Base-by-base conservation (phyloP, 1,140 invertebrate species). In the Teleogryllus occipitalis region DNA sequence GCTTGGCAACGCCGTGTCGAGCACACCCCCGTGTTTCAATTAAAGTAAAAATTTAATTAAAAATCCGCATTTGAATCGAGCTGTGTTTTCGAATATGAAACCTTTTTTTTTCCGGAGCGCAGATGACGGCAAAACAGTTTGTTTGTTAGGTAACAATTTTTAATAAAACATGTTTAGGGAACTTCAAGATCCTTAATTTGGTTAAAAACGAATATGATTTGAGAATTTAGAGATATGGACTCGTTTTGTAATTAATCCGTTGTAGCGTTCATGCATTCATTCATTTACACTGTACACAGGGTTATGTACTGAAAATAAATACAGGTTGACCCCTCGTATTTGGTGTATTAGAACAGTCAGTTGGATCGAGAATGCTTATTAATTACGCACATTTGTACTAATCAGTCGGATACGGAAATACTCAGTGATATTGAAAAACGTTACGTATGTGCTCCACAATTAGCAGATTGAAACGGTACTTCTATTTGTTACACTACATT, bases 1-100 rank as follows among this genome's bases (percentile, higher is more conserved):
- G 27, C 27, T 39, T 39, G 27, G 27, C 27, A 39, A 39, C 27
- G 27, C 27, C 27, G 27, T 39, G 27, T 39, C 27, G 27, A 39
- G 27, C 27, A 65, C 54, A 14, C 54, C 54, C 49, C 18, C 54
- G 54, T 65, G 10, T 65, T 65, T 65, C 18, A 65, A 65, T 65
- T 65, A 65, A 65, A 65, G 54, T 18, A 65, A 65, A 65, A 65
- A 65, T 65, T 65, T 65, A 65, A 65, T 65, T 65, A 65, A 65
- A 65, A 65, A 14, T 65, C 54, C 54, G 54, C 54, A 65, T 65
- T 65, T 65, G 10, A 65, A 65, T 65, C 54, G 54, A 65, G 54
- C 54, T 65, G 54, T 65, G 54, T 65, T 65, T 65, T 65, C 54
- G 18, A 65, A 65, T 65, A 65, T 65, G 10, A 65, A 65, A 39